Conservation (phyloP, 2,888 invertebrate genomes). For the Baccha elongata region DNA sequence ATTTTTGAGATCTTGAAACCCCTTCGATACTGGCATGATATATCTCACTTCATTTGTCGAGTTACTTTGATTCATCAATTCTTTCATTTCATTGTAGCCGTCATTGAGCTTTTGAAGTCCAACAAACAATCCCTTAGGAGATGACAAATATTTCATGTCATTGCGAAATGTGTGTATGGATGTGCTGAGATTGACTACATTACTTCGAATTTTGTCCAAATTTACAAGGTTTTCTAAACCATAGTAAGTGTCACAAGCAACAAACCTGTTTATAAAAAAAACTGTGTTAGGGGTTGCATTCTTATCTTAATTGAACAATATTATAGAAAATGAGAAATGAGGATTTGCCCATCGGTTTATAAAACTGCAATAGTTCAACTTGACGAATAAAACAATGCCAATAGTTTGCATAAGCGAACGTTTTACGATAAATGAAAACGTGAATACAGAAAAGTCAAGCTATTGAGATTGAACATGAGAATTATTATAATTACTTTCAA, state of each 20-base stretch:
- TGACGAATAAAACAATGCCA: no score
- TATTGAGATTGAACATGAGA: no score
- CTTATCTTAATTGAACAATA: no score
- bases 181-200: slow-evolving; percentile 15
- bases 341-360: no score
- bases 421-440: no score
- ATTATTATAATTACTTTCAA: no score
- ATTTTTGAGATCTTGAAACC: slow-evolving; percentile 43
- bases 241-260: slow-evolving; percentile 51
- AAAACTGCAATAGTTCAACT: no score
- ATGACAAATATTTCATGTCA: slow-evolving; percentile 74
- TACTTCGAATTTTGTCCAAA: slow-evolving; percentile 75
- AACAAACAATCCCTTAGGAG: slow-evolving; percentile 61
- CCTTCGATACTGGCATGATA: slow-evolving; percentile 28
- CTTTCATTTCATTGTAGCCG: slow-evolving; percentile 78
- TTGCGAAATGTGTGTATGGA: slow-evolving; percentile 24
- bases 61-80: slow-evolving; percentile 55
- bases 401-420: no score
- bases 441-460: no score
- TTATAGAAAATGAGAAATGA: no score
- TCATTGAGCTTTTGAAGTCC: slow-evolving; percentile 76
- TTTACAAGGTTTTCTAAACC: slow-evolving; percentile 77
- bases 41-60: neutral
- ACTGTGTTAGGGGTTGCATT: no score
- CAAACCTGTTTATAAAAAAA: slow-evolving; percentile 52